These are phyloP conservation scores for Leptodactylus fuscus DNA, from an alignment of 2,113 vertebrate species.

Conservation along the genomic window DNA sequence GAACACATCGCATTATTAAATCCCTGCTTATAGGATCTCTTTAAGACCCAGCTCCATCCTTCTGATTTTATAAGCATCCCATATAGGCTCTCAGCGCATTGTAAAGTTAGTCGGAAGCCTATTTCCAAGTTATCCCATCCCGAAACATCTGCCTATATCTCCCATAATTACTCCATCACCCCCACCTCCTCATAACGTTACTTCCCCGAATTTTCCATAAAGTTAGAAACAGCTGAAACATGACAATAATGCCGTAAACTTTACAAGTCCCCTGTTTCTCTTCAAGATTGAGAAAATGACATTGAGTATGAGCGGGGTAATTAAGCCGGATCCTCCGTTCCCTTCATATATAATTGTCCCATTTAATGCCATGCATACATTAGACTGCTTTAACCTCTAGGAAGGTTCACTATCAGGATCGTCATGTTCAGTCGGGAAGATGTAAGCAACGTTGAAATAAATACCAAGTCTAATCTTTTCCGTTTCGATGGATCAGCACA, in stretches of 20 bases:
- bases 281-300: slow-evolving; percentile 48
- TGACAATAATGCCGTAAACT: slow-evolving; percentile 42
- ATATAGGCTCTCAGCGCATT: slow-evolving; percentile 11
- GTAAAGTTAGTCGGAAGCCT: slow-evolving; percentile 1
- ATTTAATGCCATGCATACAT: slow-evolving; percentile 45
- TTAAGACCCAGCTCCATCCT: background rate
- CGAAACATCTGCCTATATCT: slow-evolving; percentile 26
- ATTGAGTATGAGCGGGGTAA: slow-evolving; percentile 39
- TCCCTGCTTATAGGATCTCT: too few species aligned
- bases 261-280: slow-evolving; percentile 51
- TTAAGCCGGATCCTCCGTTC: slow-evolving; percentile 31
- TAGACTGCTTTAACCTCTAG: slow-evolving; percentile 53
- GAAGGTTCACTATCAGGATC: slow-evolving; percentile 54
- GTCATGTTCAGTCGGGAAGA: slow-evolving; percentile 38
- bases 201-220: slow-evolving; percentile 44
- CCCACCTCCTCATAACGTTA: slow-evolving; percentile 14
- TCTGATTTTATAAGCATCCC: background rate
- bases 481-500: slow-evolving; percentile 59
- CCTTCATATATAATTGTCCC: slow-evolving; percentile 40
- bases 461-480: slow-evolving; percentile 57
- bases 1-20: too few species aligned
- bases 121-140: background rate
- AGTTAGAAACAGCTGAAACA: slow-evolving; percentile 39
- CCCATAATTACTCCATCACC: background rate
- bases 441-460: slow-evolving; percentile 60